Evolutionary conservation across 1,140 invertebrate species (phyloP).

Genomic region (Drusus annulatus): DNA sequence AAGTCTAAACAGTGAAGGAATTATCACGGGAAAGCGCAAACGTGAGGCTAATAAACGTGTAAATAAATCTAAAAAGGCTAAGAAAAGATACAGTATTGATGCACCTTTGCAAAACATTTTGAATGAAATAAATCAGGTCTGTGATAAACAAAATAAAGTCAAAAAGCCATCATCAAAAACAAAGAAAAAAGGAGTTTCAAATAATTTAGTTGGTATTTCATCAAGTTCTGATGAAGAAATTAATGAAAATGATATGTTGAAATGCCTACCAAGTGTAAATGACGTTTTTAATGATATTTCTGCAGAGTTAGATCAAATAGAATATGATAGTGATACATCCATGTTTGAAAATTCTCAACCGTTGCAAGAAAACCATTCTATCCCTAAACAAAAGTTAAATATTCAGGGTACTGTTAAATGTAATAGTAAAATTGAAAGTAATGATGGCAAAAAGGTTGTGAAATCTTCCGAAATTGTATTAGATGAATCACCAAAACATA

Average conservation of each 20-base stretch:
- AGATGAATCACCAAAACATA: not conserved
- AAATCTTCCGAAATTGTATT: not conserved
- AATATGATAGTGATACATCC: conserved; percentile 40
- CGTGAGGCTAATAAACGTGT: conserved; percentile 47
- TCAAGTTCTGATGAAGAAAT: conserved; percentile 59
- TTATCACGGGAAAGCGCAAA: conserved; percentile 62
- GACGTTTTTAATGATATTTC: conserved; percentile 65
- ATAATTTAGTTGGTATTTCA: not conserved
- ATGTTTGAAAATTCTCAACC: conserved; percentile 53
- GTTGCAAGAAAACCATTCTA: conserved; percentile 7
- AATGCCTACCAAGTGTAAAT: conserved; percentile 68
- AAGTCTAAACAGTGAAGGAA: conserved; percentile 58
- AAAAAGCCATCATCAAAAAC: not conserved
- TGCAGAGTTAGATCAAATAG: conserved; percentile 61
- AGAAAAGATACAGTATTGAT: conserved; percentile 6
- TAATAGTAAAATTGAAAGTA: not conserved
- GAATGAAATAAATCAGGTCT: conserved; percentile 32
- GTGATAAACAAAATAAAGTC: conserved; percentile 26
- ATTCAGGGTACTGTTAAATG: not conserved
- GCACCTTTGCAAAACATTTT: conserved; percentile 25
- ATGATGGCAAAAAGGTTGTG: conserved; percentile 18
- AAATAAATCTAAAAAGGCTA: conserved; percentile 18
- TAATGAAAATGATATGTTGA: conserved; percentile 60
- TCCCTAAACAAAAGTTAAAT: not conserved
- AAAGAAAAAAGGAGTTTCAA: not conserved